Evolutionary conservation across 23 tunicate genomes (phyloP).

Genomic region (Clavelina lepadiformis): DNA sequence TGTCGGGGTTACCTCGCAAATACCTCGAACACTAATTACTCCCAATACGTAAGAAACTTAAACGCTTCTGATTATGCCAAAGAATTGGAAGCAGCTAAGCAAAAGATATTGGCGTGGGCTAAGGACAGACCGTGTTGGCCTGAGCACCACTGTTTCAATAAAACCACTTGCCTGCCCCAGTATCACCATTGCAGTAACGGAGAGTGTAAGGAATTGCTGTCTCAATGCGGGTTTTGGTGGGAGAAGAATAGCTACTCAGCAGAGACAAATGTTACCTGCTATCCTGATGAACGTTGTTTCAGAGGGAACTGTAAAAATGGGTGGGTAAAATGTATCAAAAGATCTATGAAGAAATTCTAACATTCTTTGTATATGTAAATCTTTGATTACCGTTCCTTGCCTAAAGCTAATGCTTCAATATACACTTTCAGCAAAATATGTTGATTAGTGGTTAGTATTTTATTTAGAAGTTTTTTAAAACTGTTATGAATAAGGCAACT

Average conservation of each 20-base stretch:
- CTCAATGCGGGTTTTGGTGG: conserved; percentile 35
- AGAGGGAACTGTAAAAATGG: conserved; percentile 24
- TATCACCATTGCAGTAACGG: conserved; percentile 44
- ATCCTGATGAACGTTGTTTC: conserved; percentile 35
- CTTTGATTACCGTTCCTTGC: no score
- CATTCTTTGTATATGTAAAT: no score
- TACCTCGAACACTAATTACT: neutral
- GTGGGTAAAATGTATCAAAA: no score
- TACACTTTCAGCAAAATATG: no score
- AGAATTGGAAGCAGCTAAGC: neutral
- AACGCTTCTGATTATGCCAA: conserved; percentile 3
- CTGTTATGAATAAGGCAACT: no score
- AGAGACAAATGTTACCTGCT: conserved; percentile 23
- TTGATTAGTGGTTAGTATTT: no score
- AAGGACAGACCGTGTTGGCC: conserved; percentile 29
- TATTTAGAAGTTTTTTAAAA: no score
- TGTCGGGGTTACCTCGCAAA: neutral
- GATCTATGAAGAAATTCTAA: no score
- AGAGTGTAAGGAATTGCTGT: conserved; percentile 23
- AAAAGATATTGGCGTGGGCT: conserved; percentile 1
- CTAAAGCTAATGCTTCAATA: no score
- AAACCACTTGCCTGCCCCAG: conserved; percentile 23
- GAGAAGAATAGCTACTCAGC: neutral
- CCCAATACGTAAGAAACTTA: neutral
- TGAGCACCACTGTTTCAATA: conserved; percentile 15